These are phyloP conservation scores for Macrotus californicus DNA, from an alignment of 2,113 vertebrate species.

Conservation along the genomic window DNA sequence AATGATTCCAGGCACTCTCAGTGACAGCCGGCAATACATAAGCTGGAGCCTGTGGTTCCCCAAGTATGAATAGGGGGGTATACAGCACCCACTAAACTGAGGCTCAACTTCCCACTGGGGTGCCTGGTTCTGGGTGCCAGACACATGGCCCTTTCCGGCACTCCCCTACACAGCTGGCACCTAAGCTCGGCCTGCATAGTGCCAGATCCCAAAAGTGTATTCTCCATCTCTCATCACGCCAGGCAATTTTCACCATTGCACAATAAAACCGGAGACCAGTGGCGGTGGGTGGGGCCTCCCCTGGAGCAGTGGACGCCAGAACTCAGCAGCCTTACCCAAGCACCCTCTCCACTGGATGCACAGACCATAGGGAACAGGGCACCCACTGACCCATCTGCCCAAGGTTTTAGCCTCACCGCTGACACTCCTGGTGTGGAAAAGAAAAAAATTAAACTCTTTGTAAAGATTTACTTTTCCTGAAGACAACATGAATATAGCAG, in stretches of 20 bases:
- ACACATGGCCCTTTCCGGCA: neutral
- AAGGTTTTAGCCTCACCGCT: neutral
- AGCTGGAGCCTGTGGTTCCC: neutral
- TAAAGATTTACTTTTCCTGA: neutral
- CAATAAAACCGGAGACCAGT: slow-evolving; percentile 6
- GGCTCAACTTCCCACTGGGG: neutral
- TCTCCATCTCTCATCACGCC: neutral
- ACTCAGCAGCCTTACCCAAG: neutral
- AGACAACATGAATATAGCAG: neutral
- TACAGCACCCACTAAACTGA: neutral
- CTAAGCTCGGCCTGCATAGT: neutral
- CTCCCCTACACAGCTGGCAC: neutral
- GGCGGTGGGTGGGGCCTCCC: neutral
- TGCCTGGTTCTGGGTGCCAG: neutral
- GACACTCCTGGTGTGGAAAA: neutral
- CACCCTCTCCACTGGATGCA: neutral
- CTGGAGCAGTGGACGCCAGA: neutral
- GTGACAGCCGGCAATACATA: neutral
- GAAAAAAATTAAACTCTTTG: neutral
- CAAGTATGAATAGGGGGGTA: neutral
- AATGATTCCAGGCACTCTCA: neutral
- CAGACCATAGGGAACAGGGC: too few relatives aligned
- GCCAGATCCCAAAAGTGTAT: neutral
- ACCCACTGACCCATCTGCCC: neutral
- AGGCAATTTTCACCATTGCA: neutral